A percentile compares a stretch with the other conserved stretches of the same genome.
These are phyloP conservation scores for Halichoeres trimaculatus DNA, from an alignment of 2,113 vertebrate species.

Conservation along the genomic window DNA sequence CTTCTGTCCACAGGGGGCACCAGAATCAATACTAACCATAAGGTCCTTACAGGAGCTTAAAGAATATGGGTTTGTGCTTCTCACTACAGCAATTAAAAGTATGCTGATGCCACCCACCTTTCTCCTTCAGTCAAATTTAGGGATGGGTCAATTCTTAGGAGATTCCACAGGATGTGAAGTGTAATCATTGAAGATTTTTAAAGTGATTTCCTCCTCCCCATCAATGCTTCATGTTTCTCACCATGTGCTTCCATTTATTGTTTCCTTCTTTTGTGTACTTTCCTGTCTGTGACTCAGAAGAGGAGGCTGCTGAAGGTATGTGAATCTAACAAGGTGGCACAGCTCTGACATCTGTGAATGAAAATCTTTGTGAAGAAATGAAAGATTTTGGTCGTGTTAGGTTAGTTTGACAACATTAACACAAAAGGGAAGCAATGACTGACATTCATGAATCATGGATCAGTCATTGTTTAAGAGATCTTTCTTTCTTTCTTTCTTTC, in stretches of 20 bases:
- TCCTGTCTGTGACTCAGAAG: slow-evolving; percentile 44
- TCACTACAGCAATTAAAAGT: no score
- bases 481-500: neutral
- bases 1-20: no score
- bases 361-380: no score
- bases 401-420: neutral
- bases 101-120: neutral
- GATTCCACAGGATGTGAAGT: neutral
- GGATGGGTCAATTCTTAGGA: neutral
- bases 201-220: neutral
- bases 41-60: no score
- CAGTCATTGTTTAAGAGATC: neutral
- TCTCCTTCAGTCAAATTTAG: neutral
- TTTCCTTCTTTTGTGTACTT: slow-evolving; percentile 7
- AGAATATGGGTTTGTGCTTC: no score
- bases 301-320: slow-evolving; percentile 64
- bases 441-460: slow-evolving; percentile 8
- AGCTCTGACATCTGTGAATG: no score
- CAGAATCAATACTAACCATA: no score
- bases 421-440: neutral
- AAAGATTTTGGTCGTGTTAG: neutral
- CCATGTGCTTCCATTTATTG: neutral
- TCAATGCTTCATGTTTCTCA: neutral
- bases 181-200: no score
- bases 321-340: neutral